Evolutionary conservation across 2,888 invertebrate genomes (phyloP), one percentile per base, ranked within the genome.

Genomic region (Cheilosia variabilis): DNA sequence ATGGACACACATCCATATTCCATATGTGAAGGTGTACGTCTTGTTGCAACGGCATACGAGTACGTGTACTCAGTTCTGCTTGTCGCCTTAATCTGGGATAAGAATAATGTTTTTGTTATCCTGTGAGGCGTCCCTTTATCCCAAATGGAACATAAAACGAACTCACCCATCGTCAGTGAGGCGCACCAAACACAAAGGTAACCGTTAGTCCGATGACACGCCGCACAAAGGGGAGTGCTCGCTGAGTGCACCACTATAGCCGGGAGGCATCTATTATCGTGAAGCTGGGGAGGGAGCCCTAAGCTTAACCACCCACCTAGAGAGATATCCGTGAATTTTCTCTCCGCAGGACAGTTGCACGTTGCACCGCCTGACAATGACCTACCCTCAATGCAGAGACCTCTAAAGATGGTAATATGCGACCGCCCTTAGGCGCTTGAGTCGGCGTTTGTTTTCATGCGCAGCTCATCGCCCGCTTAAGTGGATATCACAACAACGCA

Each of bases 61-160:
- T 62, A 68, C 31, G 69, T 37, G 13, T 62, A 68, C 77, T 68
- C 72, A 72, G 77, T 81, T 81, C 66, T 68, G 84, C 52, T 57
- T 81, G 86, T 81, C 86, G 81, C 62, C 81, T 72, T 86, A 86
- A 86, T 86, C 81, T 63, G 72, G 86, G 86, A 86, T 81, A 81
- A 86, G 86, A 81, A 77, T 81, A 86, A 86, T 86, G 86, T 86
- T 86, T 86, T 86, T 73, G 76, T 81, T 86, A 86, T 86, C 81
- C 81, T 76, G 76, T 68, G 77, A 86, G 81, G 81, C 76, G 77
- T 86, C 72, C 81, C 53, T 81, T 86, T 86, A 77, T 81, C 62
- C 86, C 72, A 76, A 83, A 80, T 80, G 75, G 71, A 71, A 84
- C 75, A 75, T 79, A 71, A 84, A 84, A 72, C 81, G 80, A 81